Base-by-base conservation (phyloP, 1,140 invertebrate species). In the Zaprionus taronus region DNA sequence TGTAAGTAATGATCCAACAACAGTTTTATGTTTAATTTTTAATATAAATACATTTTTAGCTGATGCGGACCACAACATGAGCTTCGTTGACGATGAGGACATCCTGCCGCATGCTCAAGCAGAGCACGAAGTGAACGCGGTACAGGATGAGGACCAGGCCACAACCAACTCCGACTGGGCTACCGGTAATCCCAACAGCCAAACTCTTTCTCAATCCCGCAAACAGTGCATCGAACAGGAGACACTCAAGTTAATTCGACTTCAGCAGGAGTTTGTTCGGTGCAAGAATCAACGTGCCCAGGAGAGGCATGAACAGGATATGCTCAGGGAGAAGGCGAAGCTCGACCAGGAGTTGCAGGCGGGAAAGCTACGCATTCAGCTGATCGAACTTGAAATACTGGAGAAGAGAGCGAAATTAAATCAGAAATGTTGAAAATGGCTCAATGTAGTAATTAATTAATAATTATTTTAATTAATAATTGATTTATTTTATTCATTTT, bases 221-320 rank as follows among this genome's bases (percentile, higher is more conserved):
- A 64, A 53, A 15, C 63, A 17, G 1, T 55, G 56, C 6, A 26
- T 73, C 0, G 58, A 75, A 12, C 38, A 75, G 17, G 67, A 70
- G 20, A 70, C 51, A 9, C 28, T 70, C 1, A 75, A 47, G 5
- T 20, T 75, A 9, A 53, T 70, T 11, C 49, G 44, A 11, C 41
- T 75, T 0, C 66, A 75, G 41, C 58, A 70, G 31, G 51, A 70
- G 3, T 70, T 75, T 44, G 56, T 63, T 22, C 51, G 58, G 15
- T 36, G 66, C 20, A 65, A 74, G 41, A 70, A 70, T 17, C 58
- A 58, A 22, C 38, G 66, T 14, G 72, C 72, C 3, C 66, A 63
- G 51, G 66, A 70, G 22, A 57, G 62, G n/a, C 72, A 75, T 17
- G 58, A 75, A 9, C 38, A 49, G 11, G 72, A 75, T 49, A 70